Evolutionary conservation across 2,888 invertebrate species (phyloP).

Genomic region (Caenorhabditis uteleia): DNA sequence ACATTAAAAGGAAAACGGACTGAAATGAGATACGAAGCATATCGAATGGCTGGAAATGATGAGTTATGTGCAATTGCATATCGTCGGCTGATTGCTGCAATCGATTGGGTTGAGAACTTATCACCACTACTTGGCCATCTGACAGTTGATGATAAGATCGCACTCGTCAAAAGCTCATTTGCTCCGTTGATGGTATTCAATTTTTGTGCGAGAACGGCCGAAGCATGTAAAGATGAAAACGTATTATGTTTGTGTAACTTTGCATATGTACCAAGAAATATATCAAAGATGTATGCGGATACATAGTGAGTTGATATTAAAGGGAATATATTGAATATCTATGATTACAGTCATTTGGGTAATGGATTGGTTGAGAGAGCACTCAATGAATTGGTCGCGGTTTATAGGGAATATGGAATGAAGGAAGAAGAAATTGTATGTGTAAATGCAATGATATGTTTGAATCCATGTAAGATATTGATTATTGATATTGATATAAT

Average conservation of each 20-base stretch:
- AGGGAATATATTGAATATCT: neutral
- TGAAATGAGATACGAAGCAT: conserved; percentile 66
- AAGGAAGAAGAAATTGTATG: conserved; percentile 65
- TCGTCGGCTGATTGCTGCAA: conserved; percentile 63
- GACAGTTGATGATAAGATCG: conserved; percentile 57
- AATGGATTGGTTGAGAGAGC: conserved; percentile 63
- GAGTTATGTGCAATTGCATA: conserved; percentile 64
- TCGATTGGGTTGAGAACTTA: conserved; percentile 65
- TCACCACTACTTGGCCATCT: conserved; percentile 58
- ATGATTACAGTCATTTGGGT: conserved; percentile 59
- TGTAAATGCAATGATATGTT: conserved; percentile 60
- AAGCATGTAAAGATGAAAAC: conserved; percentile 53
- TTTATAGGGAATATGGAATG: conserved; percentile 57
- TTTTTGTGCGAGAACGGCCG: conserved; percentile 57
- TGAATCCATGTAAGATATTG: conserved; percentile 60
- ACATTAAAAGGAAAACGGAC: conserved; percentile 62
- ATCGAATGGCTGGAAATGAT: conserved; percentile 64
- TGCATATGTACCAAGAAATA: conserved; percentile 64
- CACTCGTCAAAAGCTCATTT: conserved; percentile 56
- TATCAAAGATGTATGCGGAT: conserved; percentile 61
- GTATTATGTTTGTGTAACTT: conserved; percentile 66
- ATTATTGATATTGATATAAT: conserved; percentile 1
- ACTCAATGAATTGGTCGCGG: conserved; percentile 61
- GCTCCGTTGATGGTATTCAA: conserved; percentile 63
- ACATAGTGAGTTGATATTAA: conserved; percentile 53